These are phyloP conservation scores for Noctua comes DNA, from an alignment of 2,888 invertebrate species.

Conservation along the genomic window DNA sequence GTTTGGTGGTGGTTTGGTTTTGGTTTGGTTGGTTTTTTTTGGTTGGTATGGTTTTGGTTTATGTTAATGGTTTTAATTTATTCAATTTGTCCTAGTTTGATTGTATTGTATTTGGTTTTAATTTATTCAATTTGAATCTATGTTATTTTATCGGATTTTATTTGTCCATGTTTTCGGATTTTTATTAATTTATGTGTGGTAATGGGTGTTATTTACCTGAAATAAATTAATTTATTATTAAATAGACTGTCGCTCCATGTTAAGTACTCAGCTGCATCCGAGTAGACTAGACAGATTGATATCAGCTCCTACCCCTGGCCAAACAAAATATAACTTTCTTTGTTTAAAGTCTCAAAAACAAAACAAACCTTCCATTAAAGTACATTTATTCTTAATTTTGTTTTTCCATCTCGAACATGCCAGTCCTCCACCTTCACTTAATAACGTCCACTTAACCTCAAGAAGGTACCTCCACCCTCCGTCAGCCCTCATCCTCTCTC, in stretches of 20 bases:
- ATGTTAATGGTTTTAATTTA: no score
- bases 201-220: no score
- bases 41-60: no score
- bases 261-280: not conserved
- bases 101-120: no score
- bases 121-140: no score
- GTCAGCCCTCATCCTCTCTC: conserved; percentile 41
- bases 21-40: no score
- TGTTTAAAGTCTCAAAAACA: not conserved
- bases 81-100: no score
- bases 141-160: no score
- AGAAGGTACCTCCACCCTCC: conserved; percentile 38
- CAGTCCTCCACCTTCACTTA: conserved; percentile 24
- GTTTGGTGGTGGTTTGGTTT: no score
- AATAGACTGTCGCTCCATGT: not conserved
- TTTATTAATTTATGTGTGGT: no score
- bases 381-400: not conserved
- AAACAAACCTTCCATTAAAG: not conserved
- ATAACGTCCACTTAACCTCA: conserved; percentile 56
- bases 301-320: not conserved
- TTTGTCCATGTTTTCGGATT: no score
- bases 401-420: not conserved
- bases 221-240: no score
- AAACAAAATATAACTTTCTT: not conserved
- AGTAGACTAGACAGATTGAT: not conserved